Evolutionary conservation across 1,140 invertebrate genomes (phyloP).

Genomic region (Halictus rubicundus): DNA sequence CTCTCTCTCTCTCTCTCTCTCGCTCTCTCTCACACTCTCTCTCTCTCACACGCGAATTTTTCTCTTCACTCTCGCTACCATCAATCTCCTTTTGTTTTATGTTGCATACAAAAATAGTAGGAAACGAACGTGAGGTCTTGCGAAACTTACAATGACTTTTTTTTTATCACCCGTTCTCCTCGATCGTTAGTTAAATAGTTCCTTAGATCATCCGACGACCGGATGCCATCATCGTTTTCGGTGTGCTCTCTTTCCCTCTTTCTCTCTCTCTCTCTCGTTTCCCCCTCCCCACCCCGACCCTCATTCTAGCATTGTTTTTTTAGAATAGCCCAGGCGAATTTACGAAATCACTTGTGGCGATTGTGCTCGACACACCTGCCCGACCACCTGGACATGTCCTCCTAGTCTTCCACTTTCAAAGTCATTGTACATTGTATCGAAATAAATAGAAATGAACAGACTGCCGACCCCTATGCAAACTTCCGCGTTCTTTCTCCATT

Average conservation of each 20-base stretch:
- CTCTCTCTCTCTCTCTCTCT: too few species aligned
- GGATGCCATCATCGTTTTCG: not conserved
- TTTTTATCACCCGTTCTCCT: slow-evolving; percentile 48
- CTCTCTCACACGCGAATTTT: too few species aligned
- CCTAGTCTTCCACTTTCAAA: too few species aligned
- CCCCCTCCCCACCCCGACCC: not conserved
- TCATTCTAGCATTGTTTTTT: not conserved
- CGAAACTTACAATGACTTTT: slow-evolving; percentile 52
- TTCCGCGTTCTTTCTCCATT: too few species aligned
- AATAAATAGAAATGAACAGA: slow-evolving; percentile 8
- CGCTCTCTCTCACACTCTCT: too few species aligned
- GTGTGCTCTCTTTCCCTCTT: not conserved
- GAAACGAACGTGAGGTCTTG: slow-evolving; percentile 58
- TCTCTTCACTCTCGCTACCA: slow-evolving; percentile 35
- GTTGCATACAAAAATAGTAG: slow-evolving; percentile 65
- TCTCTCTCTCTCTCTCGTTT: too few species aligned
- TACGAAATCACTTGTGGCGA: slow-evolving; percentile 48
- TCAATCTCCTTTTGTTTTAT: slow-evolving; percentile 51
- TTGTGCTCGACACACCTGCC: not conserved
- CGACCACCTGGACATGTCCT: not conserved
- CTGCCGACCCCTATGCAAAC: too few species aligned
- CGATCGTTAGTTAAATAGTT: slow-evolving; percentile 33
- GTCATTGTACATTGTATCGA: not conserved
- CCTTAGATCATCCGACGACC: not conserved
- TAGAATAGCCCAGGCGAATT: slow-evolving; percentile 33